These are phyloP conservation scores for Ryuthela nishihirai DNA, from an alignment of 2,888 invertebrate species.

Conservation along the genomic window DNA sequence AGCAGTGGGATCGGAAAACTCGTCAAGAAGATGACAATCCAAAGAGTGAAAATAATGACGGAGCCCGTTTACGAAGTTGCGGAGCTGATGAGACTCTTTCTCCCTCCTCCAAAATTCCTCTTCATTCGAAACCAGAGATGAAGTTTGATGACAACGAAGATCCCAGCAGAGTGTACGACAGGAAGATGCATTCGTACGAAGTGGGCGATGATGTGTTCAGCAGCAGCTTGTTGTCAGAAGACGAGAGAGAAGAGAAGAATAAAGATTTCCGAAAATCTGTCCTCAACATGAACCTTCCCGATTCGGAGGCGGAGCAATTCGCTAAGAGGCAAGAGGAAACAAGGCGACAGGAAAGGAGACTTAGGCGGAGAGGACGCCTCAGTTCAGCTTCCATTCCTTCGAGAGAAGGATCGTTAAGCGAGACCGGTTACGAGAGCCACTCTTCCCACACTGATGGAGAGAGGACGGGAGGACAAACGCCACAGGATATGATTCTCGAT, in stretches of 20 bases:
- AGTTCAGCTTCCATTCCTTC: conserved; percentile 6
- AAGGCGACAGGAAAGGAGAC: no score
- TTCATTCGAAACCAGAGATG: neutral
- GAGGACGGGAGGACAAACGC: conserved; percentile 9
- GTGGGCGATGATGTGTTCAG: no score
- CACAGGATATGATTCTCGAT: no score
- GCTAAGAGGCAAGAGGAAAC: conserved; percentile 9
- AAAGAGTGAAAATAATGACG: neutral
- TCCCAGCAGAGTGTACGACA: no score
- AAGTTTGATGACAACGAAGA: no score
- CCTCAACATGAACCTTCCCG: conserved; percentile 13
- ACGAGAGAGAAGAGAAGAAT: conserved; percentile 1
- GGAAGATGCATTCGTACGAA: no score
- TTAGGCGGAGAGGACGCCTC: neutral
- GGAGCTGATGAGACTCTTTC: no score
- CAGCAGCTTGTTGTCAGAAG: no score
- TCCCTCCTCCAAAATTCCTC: no score
- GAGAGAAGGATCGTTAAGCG: conserved; percentile 19
- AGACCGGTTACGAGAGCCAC: conserved; percentile 23
- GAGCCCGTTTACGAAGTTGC: no score
- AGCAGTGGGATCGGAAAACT: neutral
- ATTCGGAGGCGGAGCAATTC: conserved; percentile 7
- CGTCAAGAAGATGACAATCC: neutral
- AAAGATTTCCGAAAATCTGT: conserved; percentile 24
- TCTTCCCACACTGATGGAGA: conserved; percentile 25